Conservation (phyloP, 1,140 invertebrate genomes). For the Macrobrachium rosenbergii region DNA sequence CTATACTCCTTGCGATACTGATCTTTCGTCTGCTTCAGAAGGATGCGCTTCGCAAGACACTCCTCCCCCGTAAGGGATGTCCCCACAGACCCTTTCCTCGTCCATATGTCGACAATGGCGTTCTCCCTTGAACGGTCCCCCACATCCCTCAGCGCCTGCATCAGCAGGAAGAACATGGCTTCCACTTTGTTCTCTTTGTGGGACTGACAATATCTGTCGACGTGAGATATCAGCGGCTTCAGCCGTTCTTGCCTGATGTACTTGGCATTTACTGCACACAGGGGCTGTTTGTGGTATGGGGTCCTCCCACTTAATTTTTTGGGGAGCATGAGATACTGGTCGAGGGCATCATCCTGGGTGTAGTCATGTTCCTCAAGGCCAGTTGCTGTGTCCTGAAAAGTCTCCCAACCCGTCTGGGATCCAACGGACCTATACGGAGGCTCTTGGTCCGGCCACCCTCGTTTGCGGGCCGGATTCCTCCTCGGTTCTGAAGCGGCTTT, state of each 20-base stretch:
- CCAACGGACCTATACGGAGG: slow-evolving; percentile 14
- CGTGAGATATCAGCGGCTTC: slow-evolving; percentile 52
- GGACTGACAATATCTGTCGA: slow-evolving; percentile 50
- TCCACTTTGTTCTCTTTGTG: slow-evolving; percentile 56
- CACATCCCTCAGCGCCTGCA: slow-evolving; percentile 40
- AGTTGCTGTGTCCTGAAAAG: slow-evolving; percentile 1
- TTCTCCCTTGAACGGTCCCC: slow-evolving; percentile 46
- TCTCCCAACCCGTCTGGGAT: slow-evolving; percentile 23
- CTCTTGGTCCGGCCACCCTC: slow-evolving; percentile 24
- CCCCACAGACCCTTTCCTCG: slow-evolving; percentile 26
- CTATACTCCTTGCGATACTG: slow-evolving; percentile 55
- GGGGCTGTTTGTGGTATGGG: slow-evolving; percentile 47
- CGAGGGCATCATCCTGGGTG: slow-evolving; percentile 35
- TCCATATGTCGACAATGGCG: slow-evolving; percentile 34
- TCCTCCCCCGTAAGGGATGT: slow-evolving; percentile 47
- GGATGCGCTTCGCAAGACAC: slow-evolving; percentile 53
- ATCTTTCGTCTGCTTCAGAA: slow-evolving; percentile 56
- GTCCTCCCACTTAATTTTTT: slow-evolving; percentile 47
- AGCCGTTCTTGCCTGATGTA: slow-evolving; percentile 51
- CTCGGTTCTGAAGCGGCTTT: slow-evolving; percentile 12
- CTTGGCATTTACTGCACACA: slow-evolving; percentile 42
- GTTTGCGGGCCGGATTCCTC: slow-evolving; percentile 40
- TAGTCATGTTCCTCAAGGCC: slow-evolving; percentile 55
- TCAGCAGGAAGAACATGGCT: slow-evolving; percentile 51
- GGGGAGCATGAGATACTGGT: slow-evolving; percentile 39